Base-by-base conservation (phyloP, 2,797 vertebrate species). In the Pachyuromys duprasi region DNA sequence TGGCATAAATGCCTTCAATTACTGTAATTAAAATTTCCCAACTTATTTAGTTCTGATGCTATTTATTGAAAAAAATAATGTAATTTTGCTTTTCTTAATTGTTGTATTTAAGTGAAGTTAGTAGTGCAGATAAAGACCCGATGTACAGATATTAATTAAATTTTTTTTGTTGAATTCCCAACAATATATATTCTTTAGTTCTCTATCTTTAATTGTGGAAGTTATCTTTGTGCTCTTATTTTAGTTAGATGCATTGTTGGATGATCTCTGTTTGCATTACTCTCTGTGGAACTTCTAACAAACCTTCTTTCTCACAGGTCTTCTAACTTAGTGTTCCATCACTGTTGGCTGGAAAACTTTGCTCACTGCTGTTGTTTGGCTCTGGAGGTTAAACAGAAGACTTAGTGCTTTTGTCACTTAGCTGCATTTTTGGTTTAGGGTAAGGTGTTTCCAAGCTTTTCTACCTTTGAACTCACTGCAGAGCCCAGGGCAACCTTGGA, bases 1-100 rank as follows among this genome's bases (percentile, higher is more conserved):
- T 93, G 65, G 0, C 81, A 7, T 81, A 87, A 86, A 91, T 84
- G 24, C 28, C 24, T 91, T 91, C 28, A 60, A 24, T 31, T 96
- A 80, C 24, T 57, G 80, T 62, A 20, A 22, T 76, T 72, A 90
- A 87, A 82, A 39, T 0, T 24, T 84, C 1, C 26, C 24, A 70
- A 70, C n/a, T 67, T 90, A 42, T 89, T 95, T 90, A 78, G 63
- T 75, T 53, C 8, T 94, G 45, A 49, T 60, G 28, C 5, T 70
- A 26, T 62, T 95, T 88, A 79, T 39, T 14, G 42, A 28, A 70
- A 93, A 96, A 83, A 84, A 13, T 24, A 14, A 53, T 57, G 2
- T 5, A 67, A 53, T 65, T 94, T 89, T 78, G 1, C 76, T 82
- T 94, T 31, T 69, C n/a, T 65, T 6, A 86, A 78, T 62, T 11